Percentiles rank a stretch among this genome's conserved stretches.
Conservation (phyloP, 2,113 vertebrate genomes). For the Chelonoidis abingdonii region DNA sequence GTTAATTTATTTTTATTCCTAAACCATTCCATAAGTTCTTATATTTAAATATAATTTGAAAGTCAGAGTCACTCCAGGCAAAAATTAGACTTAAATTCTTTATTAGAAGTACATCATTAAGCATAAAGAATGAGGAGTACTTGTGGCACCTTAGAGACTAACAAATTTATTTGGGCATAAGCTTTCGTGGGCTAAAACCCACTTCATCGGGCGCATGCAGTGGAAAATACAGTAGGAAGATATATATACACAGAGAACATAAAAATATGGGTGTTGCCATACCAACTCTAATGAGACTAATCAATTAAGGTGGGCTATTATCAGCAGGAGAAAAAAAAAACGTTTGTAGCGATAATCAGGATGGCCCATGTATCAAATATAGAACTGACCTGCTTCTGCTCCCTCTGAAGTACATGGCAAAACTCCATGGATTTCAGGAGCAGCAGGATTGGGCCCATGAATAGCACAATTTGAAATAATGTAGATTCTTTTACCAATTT, state of each 20-base stretch:
- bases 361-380: neutral
- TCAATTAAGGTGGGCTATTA: no score
- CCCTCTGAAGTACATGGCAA: conserved; percentile 11
- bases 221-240: no score
- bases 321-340: no score
- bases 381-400: neutral
- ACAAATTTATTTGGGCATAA: no score
- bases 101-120: neutral
- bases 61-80: neutral
- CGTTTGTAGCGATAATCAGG: no score
- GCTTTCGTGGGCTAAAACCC: no score
- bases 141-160: no score
- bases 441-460: neutral
- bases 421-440: accelerated
- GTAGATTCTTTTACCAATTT: neutral
- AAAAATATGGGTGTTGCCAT: no score
- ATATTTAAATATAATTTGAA: neutral
- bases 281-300: no score
- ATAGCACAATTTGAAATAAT: neutral
- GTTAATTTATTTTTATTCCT: neutral
- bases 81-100: neutral
- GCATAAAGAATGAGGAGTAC: neutral
- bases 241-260: no score
- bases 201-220: no score
- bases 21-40: neutral